A percentile compares a stretch with the other conserved stretches of the same genome.
Conservation (phyloP, 2,113 vertebrate species). For the Scartelaos histophorus region DNA sequence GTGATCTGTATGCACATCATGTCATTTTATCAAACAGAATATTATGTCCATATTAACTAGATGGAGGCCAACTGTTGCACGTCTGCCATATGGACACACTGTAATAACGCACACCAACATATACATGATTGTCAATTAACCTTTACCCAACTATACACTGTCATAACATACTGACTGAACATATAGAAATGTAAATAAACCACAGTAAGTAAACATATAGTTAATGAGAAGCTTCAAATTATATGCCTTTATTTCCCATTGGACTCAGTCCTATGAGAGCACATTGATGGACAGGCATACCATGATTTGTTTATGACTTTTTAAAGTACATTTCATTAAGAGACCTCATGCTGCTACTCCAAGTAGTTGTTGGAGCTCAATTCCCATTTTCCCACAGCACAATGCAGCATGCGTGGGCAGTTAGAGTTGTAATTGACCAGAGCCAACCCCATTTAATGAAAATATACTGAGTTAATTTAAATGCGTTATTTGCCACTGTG, state of each 20-base stretch:
- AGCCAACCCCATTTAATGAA: background rate
- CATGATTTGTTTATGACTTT: constrained; percentile 38
- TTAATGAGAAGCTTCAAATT: constrained; percentile 6
- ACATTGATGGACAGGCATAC: constrained; percentile 43
- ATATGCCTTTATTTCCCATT: constrained; percentile 56
- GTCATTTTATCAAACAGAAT: background rate
- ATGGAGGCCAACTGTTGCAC: background rate
- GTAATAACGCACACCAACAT: background rate
- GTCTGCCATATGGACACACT: background rate
- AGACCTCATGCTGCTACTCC: constrained; percentile 22
- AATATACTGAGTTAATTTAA: constrained; percentile 1
- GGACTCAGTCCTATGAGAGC: constrained; percentile 33
- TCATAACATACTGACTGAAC: background rate
- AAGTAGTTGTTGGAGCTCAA: constrained; percentile 10
- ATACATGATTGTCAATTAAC: background rate
- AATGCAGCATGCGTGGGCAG: background rate
- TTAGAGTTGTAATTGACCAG: constrained; percentile 7
- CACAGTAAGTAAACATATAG: constrained; percentile 14
- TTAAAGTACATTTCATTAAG: constrained; percentile 45
- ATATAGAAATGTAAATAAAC: background rate
- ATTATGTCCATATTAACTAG: background rate
- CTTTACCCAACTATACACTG: background rate
- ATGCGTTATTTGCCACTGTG: background rate
- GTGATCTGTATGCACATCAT: constrained; percentile 9
- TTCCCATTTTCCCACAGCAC: background rate